Evolutionary conservation across 1,140 invertebrate species (phyloP), one percentile per base, ranked within the genome.

Genomic region (Drosophila ananassae): DNA sequence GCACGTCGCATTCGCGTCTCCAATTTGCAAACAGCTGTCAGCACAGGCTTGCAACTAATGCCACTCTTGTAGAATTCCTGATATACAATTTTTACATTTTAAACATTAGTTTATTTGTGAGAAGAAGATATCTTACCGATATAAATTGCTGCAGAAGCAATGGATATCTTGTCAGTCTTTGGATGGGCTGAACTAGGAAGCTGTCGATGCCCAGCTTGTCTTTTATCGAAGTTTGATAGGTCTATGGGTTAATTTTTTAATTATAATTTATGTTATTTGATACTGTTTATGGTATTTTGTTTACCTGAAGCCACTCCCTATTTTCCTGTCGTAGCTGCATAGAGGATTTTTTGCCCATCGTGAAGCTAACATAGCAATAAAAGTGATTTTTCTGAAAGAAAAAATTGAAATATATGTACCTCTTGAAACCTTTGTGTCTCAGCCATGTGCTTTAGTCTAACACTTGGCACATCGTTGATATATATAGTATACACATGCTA

Each of bases 161-260:
- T 5, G 89, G 90, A 91, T 92, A 92, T 80, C 90, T 75, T 50
- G 91, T 91, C 80, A 92, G 87, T 87, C 91, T 90, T 90, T 92
- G 91, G 61, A 92, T 92, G 73, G 91, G 91, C 82, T 92, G 90
- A 66, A 92, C 77, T 63, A 92, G 67, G 56, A 92, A 92, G 62
- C 91, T 92, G 59, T 92, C 89, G 52, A 92, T 91, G 77, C 91
- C 91, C 75, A 92, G 68, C 66, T 91, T 91, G 80, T 92, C 91
- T 74, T 90, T 90, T 74, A 91, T 89, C 46, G 63, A 47, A 47
- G 80, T 91, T 76, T 92, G 91, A 64, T 90, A 77, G 48, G 63
- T 61, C 90, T 92, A 12, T 6, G 1, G 8, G 3, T n/a, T n/a
- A n/a, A n/a, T n/a, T n/a, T n/a, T n/a, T 28, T 28, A 28, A 7